Percentiles rank a stretch among this genome's conserved stretches.
Evolutionary conservation across 1,140 invertebrate genomes (phyloP).

Genomic region (Mizuhopecten yessoensis): DNA sequence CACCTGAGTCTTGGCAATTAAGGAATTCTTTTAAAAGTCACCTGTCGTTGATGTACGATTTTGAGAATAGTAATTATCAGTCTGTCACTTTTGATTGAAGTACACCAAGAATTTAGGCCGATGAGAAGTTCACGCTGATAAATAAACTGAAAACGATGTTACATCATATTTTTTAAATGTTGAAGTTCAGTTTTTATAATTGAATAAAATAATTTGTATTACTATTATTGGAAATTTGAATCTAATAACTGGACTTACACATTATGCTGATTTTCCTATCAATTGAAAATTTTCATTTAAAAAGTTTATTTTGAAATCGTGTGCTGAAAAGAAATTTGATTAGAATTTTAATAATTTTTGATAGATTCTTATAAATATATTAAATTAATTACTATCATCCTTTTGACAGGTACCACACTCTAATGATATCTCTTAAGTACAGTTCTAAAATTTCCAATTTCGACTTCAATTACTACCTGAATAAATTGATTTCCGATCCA

Average conservation of each 20-base stretch:
- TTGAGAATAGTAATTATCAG: conserved; percentile 18
- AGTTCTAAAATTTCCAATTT: conserved; percentile 22
- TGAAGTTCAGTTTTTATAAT: background rate
- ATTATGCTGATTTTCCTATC: background rate
- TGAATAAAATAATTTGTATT: background rate
- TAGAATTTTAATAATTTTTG: background rate
- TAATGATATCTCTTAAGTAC: background rate
- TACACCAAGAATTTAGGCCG: background rate
- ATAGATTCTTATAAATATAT: background rate
- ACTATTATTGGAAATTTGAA: background rate
- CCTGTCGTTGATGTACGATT: conserved; percentile 9
- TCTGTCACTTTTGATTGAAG: background rate
- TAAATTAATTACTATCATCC: background rate
- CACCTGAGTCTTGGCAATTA: conserved; percentile 23
- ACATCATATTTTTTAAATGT: background rate
- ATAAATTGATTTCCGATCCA: background rate
- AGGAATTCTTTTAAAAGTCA: conserved; percentile 35
- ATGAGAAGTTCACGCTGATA: background rate
- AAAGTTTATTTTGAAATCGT: background rate
- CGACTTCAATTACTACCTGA: background rate
- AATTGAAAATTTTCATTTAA: background rate
- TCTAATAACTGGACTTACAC: background rate
- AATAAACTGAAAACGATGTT: background rate
- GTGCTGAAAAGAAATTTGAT: background rate
- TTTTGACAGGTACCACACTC: background rate